Conservation (phyloP, 2,113 vertebrate species). For the Phalacrocorax aristotelis region DNA sequence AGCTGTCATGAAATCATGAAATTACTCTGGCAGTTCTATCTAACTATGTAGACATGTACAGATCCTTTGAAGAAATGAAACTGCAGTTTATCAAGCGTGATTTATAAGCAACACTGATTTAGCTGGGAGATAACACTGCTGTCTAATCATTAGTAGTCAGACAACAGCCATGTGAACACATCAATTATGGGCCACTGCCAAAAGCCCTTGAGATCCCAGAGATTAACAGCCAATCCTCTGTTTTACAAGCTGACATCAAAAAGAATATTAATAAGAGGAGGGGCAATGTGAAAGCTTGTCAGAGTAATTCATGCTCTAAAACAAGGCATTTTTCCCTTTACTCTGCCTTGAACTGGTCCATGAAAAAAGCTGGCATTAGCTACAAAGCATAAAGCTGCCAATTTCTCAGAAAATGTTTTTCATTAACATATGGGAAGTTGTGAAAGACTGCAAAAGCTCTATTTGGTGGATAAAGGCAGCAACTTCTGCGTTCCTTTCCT, state of each 20-base stretch:
- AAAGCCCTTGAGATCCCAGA: slow-evolving; percentile 83
- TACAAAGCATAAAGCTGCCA: slow-evolving; percentile 66
- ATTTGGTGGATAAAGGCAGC: slow-evolving; percentile 45
- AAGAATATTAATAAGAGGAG: slow-evolving; percentile 85
- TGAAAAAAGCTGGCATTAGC: slow-evolving; percentile 74
- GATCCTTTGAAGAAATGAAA: slow-evolving; percentile 76
- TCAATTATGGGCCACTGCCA: slow-evolving; percentile 85
- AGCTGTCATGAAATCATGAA: slow-evolving; percentile 66
- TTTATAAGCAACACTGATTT: slow-evolving; percentile 83
- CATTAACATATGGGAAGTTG: slow-evolving; percentile 74
- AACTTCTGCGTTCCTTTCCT: slow-evolving; percentile 36
- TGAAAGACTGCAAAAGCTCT: slow-evolving; percentile 71
- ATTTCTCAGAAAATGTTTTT: slow-evolving; percentile 76
- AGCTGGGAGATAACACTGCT: slow-evolving; percentile 78
- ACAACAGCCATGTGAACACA: slow-evolving; percentile 83
- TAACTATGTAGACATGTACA: slow-evolving; percentile 55
- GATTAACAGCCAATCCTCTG: slow-evolving; percentile 86
- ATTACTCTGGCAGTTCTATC: slow-evolving; percentile 65
- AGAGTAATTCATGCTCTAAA: slow-evolving; percentile 75
- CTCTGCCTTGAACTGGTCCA: slow-evolving; percentile 71
- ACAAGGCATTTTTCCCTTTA: slow-evolving; percentile 60
- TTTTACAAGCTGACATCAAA: slow-evolving; percentile 85
- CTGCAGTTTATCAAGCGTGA: slow-evolving; percentile 78
- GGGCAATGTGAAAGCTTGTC: slow-evolving; percentile 76
- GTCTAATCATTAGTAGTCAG: slow-evolving; percentile 84